phyloP scores from a whole-genome alignment of 2,888 invertebrate species.

The Teinopalpus imperialis region DNA sequence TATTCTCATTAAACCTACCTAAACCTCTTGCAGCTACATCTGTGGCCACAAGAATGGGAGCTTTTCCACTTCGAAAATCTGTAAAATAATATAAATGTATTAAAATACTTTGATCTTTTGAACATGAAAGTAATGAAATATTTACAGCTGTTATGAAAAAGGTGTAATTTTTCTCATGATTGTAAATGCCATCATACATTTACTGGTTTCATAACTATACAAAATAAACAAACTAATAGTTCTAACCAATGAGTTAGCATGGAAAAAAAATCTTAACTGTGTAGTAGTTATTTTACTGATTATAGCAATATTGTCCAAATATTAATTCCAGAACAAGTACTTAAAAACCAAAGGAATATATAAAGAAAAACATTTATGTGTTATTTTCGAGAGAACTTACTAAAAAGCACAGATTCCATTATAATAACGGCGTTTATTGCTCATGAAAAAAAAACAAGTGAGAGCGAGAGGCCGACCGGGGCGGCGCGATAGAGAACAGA shows the following conservation, averaged over 20 bases:
- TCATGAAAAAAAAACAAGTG: slow-evolving; percentile 50
- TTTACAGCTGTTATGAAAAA: not conserved
- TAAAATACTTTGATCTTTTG: not conserved
- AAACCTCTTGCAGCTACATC: slow-evolving; percentile 97
- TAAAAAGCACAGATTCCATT: slow-evolving; percentile 44
- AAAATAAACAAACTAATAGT: no score
- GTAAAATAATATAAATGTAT: slow-evolving; percentile 48
- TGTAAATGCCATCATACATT: no score
- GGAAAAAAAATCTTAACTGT: no score
- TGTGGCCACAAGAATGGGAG: slow-evolving; percentile 95
- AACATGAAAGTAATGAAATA: not conserved
- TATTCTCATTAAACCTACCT: slow-evolving; percentile 83
- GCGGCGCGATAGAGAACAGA: slow-evolving; percentile 50
- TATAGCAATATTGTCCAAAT: not conserved
- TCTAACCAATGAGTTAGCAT: no score
- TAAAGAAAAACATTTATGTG: slow-evolving; percentile 39
- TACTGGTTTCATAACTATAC: no score
- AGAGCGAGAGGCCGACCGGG: slow-evolving; percentile 55
- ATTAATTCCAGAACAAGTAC: not conserved
- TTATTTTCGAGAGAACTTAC: slow-evolving; percentile 61
- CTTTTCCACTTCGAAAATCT: slow-evolving; percentile 93
- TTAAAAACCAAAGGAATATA: slow-evolving; percentile 26
- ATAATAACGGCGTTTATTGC: slow-evolving; percentile 43
- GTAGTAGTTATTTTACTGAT: no score
- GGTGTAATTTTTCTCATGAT: no score